A percentile compares a stretch with the other conserved stretches of the same genome.
These are phyloP conservation scores for Rhizoglyphus robini DNA, from an alignment of 1,140 invertebrate genomes.

Conservation along the genomic window DNA sequence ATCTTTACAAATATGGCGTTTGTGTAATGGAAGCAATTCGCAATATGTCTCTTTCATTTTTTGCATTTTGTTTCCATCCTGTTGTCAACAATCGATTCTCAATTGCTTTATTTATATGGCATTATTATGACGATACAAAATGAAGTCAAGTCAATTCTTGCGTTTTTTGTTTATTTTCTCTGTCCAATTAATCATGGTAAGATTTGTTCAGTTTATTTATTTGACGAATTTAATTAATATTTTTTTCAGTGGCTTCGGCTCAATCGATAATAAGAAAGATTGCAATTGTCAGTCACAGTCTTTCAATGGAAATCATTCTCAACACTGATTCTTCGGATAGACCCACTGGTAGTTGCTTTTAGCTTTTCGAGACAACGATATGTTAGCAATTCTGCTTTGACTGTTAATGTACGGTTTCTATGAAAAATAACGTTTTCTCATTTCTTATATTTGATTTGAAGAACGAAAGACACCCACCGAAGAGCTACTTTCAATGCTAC, in stretches of 20 bases:
- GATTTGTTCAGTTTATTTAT: not conserved
- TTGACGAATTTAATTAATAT: not conserved
- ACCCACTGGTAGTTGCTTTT: constrained; percentile 70
- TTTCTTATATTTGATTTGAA: constrained; percentile 77
- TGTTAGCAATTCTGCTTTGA: constrained; percentile 85
- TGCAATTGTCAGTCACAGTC: constrained; percentile 76
- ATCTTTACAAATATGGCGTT: not conserved
- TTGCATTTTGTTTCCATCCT: no score
- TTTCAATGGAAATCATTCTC: constrained; percentile 97
- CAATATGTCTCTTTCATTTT: not conserved
- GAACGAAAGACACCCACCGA: constrained; percentile 58
- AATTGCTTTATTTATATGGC: not conserved
- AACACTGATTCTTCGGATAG: constrained; percentile 98
- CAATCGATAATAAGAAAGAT: constrained; percentile 72
- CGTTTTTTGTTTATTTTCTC: not conserved
- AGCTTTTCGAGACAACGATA: constrained; percentile 78
- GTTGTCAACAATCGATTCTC: not conserved
- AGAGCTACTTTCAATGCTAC: constrained; percentile 77
- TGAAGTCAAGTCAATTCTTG: constrained; percentile 1
- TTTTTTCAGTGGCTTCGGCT: constrained; percentile 11
- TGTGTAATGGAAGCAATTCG: not conserved
- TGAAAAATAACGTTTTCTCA: constrained; percentile 72
- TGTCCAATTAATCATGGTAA: not conserved
- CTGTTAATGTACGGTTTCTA: constrained; percentile 71
- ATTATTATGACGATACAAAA: not conserved